phyloP scores from a whole-genome alignment of 2,797 vertebrate species.

The Amphiprion clarkii region DNA sequence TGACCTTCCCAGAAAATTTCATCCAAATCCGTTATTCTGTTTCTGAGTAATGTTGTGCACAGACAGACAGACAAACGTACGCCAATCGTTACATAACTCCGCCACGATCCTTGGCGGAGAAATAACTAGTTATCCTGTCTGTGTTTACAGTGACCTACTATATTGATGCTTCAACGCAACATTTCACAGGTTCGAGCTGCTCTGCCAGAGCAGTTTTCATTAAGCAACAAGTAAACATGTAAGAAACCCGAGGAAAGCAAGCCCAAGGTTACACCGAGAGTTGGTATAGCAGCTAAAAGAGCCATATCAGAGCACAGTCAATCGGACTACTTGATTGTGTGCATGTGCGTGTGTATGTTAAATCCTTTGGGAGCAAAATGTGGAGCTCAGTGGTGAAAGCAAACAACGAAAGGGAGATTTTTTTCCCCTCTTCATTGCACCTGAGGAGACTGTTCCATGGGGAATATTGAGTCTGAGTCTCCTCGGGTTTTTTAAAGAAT shows the following conservation, averaged over 20 bases:
- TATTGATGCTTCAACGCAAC: not conserved
- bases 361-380: constrained; percentile 32
- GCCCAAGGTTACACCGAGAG: constrained; percentile 39
- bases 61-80: too few relatives aligned
- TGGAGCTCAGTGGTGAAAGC: constrained; percentile 32
- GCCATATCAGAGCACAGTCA: constrained; percentile 17
- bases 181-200: not conserved
- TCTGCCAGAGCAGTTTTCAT: not conserved
- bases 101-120: too few relatives aligned
- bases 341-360: too few relatives aligned
- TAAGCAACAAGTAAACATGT: not conserved
- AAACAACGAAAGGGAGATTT: constrained; percentile 48
- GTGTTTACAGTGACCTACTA: not conserved
- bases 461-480: constrained; percentile 36
- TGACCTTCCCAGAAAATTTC: too few relatives aligned
- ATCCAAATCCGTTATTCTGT: too few relatives aligned
- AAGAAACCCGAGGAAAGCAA: constrained; percentile 13
- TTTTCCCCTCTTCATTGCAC: constrained; percentile 18
- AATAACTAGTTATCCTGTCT: not conserved
- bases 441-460: constrained; percentile 45
- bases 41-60: too few relatives aligned
- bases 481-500: constrained; percentile 37
- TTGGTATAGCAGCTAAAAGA: constrained; percentile 54
- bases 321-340: not conserved
- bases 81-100: too few relatives aligned